Base-by-base conservation (phyloP, 2,797 vertebrate species). In the Thunnus albacares region DNA sequence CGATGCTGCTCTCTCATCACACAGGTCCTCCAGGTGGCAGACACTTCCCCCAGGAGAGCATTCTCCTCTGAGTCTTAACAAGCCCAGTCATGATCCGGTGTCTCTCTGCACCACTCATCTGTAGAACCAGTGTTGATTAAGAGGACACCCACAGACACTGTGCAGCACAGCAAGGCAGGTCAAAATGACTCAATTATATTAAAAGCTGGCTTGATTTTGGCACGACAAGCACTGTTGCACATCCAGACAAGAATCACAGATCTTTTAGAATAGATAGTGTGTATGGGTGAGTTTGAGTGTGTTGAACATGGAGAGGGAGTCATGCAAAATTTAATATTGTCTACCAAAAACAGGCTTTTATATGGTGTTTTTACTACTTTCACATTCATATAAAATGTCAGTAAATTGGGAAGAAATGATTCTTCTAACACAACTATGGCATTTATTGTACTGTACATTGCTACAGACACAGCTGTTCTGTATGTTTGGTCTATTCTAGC, bases 41-140 rank as follows among this genome's bases (percentile, higher is more conserved):
- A 61, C 17, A 15, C 60, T 67, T 87, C 66, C 58, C 51, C 49
- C 69, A 57, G 77, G 67, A 71, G 69, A 87, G 75, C 77, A 66
- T 85, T 90, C 79, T 86, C 77, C 62, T 75, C 74, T 75, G 73
- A 84, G 85, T 89, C 71, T 70, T 75, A 83, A 85, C 91, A 92
- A 89, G 89, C 83, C 87, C 83, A 47, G 88, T 91, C 91, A 88
- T 85, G 92, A 92, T 81, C 52, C 20, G 0, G 53, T 0, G 49
- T 43, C 52, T 66, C 33, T 75, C 81, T 73, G 63, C 26, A 18
- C 56, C 58, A 4, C 43, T 84, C 68, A 76, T 64, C 72, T 71
- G 72, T 15, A 68, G 72, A 78, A 60, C 53, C 57, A 51, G 65
- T 57, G 73, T 57, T 83, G 80, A 84, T 86, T 24, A 79, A 71